These are phyloP conservation scores for Bradysia coprophila DNA, from an alignment of 1,140 invertebrate genomes.

Conservation along the genomic window DNA sequence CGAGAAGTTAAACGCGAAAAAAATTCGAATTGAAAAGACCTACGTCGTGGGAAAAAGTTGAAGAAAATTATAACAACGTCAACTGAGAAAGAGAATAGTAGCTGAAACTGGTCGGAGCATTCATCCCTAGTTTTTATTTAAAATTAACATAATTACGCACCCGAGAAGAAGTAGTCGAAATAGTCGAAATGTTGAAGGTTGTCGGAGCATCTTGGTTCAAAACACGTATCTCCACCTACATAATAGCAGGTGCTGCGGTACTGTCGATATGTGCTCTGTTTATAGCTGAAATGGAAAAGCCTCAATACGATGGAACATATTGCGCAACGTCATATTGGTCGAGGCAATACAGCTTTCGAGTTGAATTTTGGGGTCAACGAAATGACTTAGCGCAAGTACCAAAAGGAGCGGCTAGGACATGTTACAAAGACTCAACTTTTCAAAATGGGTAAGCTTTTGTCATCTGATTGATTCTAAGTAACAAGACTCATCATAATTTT, in stretches of 20 bases:
- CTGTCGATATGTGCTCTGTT: slow-evolving; percentile 46
- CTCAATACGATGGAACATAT: slow-evolving; percentile 45
- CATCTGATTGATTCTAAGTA: neutral
- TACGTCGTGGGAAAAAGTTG: too few species aligned
- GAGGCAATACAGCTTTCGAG: slow-evolving; percentile 40
- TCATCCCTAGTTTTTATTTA: too few species aligned
- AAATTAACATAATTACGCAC: too few species aligned
- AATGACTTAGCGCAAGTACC: slow-evolving; percentile 41
- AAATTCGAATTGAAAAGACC: too few species aligned
- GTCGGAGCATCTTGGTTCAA: slow-evolving; percentile 59
- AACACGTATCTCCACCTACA: slow-evolving; percentile 49
- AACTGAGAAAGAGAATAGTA: too few species aligned
- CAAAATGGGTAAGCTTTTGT: slow-evolving; percentile 37
- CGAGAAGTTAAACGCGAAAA: too few species aligned
- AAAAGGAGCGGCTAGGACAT: slow-evolving; percentile 43
- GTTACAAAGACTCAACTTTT: slow-evolving; percentile 44
- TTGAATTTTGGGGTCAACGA: slow-evolving; percentile 58
- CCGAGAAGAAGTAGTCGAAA: too few species aligned
- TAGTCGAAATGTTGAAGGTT: slow-evolving; percentile 57
- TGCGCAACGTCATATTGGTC: slow-evolving; percentile 48
- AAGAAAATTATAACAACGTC: too few species aligned
- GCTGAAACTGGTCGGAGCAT: too few species aligned
- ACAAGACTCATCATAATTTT: slow-evolving; percentile 1
- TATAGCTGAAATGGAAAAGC: slow-evolving; percentile 43
- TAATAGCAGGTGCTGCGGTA: slow-evolving; percentile 40